These are phyloP conservation scores for Oscheius myriophilus DNA, from an alignment of 2,888 invertebrate species.

Conservation along the genomic window DNA sequence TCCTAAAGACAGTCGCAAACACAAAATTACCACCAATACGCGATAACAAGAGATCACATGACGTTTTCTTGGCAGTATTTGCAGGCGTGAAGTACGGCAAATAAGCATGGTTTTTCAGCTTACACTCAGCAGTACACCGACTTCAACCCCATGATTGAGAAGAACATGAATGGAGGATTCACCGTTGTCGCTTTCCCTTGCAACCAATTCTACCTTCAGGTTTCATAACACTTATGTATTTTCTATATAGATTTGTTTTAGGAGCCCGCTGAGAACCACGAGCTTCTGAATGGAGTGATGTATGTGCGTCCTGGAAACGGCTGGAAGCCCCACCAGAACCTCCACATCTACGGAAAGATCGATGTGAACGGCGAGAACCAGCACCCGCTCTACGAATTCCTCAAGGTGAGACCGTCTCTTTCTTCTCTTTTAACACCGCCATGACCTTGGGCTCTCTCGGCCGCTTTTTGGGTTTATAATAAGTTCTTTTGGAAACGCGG, in stretches of 20 bases:
- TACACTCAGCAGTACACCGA: constrained; percentile 71
- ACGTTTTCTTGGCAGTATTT: too few species aligned
- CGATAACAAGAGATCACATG: too few species aligned
- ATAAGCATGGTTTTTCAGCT: constrained; percentile 51
- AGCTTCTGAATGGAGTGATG: constrained; percentile 67
- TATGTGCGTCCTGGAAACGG: constrained; percentile 70
- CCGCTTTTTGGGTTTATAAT: too few species aligned
- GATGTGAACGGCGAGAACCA: constrained; percentile 70
- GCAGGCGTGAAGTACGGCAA: background rate
- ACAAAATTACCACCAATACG: too few species aligned
- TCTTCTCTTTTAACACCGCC: background rate
- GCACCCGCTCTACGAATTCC: constrained; percentile 70
- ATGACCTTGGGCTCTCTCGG: constrained; percentile 18
- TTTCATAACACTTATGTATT: constrained; percentile 2
- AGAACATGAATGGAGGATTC: constrained; percentile 64
- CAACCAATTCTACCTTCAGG: constrained; percentile 70
- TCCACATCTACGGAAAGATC: constrained; percentile 70
- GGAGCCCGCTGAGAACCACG: constrained; percentile 71
- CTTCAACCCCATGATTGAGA: constrained; percentile 69
- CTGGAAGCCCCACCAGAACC: constrained; percentile 68
- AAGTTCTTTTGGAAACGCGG: too few species aligned
- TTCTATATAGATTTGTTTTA: constrained; percentile 31
- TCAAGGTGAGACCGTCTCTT: constrained; percentile 59
- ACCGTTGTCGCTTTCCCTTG: constrained; percentile 70
- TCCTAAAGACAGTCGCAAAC: too few species aligned